These are phyloP conservation scores for Geopemphigus sp. DNA, from an alignment of 1,140 invertebrate genomes.

Conservation along the genomic window DNA sequence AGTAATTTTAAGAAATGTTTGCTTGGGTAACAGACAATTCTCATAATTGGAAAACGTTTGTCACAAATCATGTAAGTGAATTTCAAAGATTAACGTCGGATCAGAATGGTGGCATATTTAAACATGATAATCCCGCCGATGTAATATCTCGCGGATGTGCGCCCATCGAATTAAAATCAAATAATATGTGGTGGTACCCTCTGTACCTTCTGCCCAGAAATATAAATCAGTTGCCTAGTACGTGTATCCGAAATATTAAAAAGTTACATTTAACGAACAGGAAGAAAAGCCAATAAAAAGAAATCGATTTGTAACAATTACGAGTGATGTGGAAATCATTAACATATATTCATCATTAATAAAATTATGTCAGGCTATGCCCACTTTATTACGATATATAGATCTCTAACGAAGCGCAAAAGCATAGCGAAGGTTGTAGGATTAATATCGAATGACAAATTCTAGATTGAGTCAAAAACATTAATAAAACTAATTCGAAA, in stretches of 20 bases:
- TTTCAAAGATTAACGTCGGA: background rate
- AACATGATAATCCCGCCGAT: constrained; percentile 28
- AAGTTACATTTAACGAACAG: background rate
- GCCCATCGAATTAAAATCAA: constrained; percentile 38
- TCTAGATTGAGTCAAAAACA: background rate
- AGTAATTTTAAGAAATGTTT: too few species aligned
- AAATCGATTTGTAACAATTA: background rate
- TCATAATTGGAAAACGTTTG: constrained; percentile 26
- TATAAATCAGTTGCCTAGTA: background rate
- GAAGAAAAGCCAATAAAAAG: background rate
- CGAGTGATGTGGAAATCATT: background rate
- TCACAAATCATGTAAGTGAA: constrained; percentile 41
- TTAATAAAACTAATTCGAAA: background rate
- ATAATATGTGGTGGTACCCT: constrained; percentile 51
- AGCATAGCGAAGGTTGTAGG: background rate
- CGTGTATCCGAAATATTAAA: background rate
- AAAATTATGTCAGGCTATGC: background rate
- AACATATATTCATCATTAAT: constrained; percentile 1
- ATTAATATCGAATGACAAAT: background rate
- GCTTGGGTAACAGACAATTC: constrained; percentile 25
- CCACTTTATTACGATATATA: background rate
- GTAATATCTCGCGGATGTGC: constrained; percentile 3
- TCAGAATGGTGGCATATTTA: constrained; percentile 2
- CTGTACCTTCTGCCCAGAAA: constrained; percentile 37
- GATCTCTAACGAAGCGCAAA: background rate